Evolutionary conservation across 2,113 vertebrate genomes (phyloP), one percentile per base, ranked within the genome.

Genomic region (Gymnarchus niloticus): DNA sequence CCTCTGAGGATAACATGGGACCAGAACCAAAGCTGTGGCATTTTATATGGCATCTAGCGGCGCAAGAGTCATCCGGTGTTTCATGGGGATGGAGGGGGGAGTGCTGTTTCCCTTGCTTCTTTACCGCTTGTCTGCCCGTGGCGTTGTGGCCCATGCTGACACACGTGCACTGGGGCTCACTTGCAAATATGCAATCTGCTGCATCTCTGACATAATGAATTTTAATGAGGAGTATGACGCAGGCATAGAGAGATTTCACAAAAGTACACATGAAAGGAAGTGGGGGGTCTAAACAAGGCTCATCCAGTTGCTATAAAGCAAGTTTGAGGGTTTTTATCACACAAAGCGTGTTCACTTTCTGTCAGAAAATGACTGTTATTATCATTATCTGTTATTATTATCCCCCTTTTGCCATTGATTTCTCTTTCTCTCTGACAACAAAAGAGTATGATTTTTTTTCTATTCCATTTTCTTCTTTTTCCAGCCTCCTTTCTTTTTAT

Each of bases 1-100:
- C 89, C 88, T 91, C 90, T 91, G 91, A 90, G 93, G 93, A 92
- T 92, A 92, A 93, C 92, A 89, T 89, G 78, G 87, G 89, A 88
- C 89, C 87, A 85, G 90, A 91, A 91, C 92, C 3, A 92, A 93
- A 90, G 92, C 89, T 87, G 87, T 94, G 93, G 93, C 92, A 94
- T 94, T 94, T 94, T 89, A 88, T 41, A 87, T 93, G 93, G 92
- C 92, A 92, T 94, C 93, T 93, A 92, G 91, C 88, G 56, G 61
- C 56, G 86, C 48, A 25, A 52, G 86, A 89, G 89, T 88, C 88
- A 91, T 92, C 89, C 92, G 90, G 88, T 90, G 91, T 88, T 91
- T 91, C 89, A 88, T 81, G n/a, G 17, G 61, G 61, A 33, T 7
- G 28, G 10, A 3, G 28, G 14, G 1, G 61, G 61, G 21, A 33